phyloP scores from a whole-genome alignment of 1,140 invertebrate genomes.

The Tetranychus urticae region DNA sequence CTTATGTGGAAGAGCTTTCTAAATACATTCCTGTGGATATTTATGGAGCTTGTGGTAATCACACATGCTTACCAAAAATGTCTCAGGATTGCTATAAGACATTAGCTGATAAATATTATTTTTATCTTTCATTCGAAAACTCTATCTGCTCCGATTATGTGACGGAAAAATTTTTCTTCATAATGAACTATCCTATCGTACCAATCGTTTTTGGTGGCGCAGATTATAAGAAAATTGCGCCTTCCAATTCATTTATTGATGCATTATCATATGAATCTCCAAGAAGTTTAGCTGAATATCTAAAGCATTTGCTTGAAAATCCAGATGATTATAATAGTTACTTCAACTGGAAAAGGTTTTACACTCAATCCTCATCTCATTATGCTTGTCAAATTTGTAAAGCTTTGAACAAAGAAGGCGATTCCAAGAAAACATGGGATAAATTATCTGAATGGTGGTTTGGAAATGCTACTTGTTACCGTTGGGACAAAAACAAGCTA shows the following conservation, averaged over 20 bases:
- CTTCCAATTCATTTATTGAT: slow-evolving; percentile 22
- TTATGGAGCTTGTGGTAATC: slow-evolving; percentile 35
- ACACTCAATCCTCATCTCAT: background rate
- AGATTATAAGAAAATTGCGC: slow-evolving; percentile 18
- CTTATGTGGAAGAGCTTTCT: slow-evolving; percentile 29
- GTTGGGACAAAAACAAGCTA: background rate
- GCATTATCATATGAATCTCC: slow-evolving; percentile 15
- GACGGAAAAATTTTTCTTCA: slow-evolving; percentile 21
- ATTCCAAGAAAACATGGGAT: background rate
- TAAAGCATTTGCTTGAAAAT: slow-evolving; percentile 14
- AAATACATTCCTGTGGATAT: slow-evolving; percentile 34
- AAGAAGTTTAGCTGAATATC: slow-evolving; percentile 14
- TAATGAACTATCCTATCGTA: slow-evolving; percentile 16
- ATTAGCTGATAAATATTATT: slow-evolving; percentile 16
- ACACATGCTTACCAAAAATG: slow-evolving; percentile 8
- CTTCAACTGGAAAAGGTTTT: slow-evolving; percentile 17
- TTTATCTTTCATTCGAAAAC: slow-evolving; percentile 22
- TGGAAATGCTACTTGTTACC: background rate
- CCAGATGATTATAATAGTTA: slow-evolving; percentile 16
- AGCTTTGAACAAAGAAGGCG: background rate
- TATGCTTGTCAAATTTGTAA: background rate
- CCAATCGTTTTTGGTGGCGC: slow-evolving; percentile 20
- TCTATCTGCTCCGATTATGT: slow-evolving; percentile 21
- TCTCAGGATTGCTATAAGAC: slow-evolving; percentile 14
- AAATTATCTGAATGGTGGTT: slow-evolving; percentile 1